phyloP scores from a whole-genome alignment of 2,888 invertebrate species.

The Lutraria lutraria region DNA sequence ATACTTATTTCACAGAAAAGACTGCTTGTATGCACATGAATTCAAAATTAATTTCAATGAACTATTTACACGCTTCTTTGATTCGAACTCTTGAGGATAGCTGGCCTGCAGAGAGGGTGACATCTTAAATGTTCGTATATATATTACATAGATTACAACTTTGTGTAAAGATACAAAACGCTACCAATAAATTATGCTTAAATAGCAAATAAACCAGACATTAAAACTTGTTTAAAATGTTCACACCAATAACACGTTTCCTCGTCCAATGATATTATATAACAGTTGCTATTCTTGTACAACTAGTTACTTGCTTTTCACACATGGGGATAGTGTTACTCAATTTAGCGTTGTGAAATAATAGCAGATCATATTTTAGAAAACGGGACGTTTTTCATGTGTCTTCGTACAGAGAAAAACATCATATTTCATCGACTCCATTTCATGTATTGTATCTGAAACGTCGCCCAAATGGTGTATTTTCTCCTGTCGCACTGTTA shows the following conservation, averaged over 20 bases:
- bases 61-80: too few relatives aligned
- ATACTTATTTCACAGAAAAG: too few relatives aligned
- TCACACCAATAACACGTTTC: neutral
- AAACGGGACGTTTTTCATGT: constrained; percentile 29
- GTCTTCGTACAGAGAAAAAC: constrained; percentile 19
- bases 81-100: too few relatives aligned
- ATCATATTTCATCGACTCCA: constrained; percentile 42
- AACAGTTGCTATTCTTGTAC: neutral
- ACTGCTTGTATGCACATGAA: too few relatives aligned
- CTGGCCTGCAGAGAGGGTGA: too few relatives aligned
- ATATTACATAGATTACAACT: too few relatives aligned
- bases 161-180: too few relatives aligned
- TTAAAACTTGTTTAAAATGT: neutral
- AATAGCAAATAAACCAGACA: neutral
- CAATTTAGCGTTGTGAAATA: constrained; percentile 22
- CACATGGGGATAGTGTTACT: constrained; percentile 22
- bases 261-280: neutral
- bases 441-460: constrained; percentile 31
- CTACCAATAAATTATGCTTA: neutral
- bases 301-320: constrained; percentile 14
- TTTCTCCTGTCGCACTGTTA: constrained; percentile 44
- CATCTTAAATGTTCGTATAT: too few relatives aligned
- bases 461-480: constrained; percentile 31
- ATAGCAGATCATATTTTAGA: constrained; percentile 35
- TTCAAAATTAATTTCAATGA: too few relatives aligned